phyloP scores from a whole-genome alignment of 2,888 invertebrate species.

The Gasteruption jaculator region DNA sequence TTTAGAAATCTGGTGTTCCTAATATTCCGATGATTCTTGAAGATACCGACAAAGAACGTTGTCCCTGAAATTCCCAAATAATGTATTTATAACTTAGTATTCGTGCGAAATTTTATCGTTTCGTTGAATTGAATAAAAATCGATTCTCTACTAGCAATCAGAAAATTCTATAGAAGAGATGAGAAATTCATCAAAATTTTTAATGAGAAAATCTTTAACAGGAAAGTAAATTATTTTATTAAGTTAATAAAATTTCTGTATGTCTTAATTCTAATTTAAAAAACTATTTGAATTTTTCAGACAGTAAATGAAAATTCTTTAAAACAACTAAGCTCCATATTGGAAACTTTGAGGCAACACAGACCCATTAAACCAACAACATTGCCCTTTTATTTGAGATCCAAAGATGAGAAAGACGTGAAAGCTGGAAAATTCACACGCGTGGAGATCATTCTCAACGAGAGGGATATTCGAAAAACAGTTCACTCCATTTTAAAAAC shows the following conservation, averaged over 20 bases:
- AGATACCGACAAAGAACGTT: too few species aligned
- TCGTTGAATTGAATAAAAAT: too few species aligned
- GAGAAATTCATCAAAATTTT: too few species aligned
- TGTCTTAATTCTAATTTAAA: not conserved
- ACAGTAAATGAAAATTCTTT: slow-evolving; percentile 85
- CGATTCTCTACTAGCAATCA: too few species aligned
- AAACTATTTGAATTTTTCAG: slow-evolving; percentile 52
- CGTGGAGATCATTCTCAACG: slow-evolving; percentile 69
- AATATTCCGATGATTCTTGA: too few species aligned
- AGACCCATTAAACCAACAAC: slow-evolving; percentile 60
- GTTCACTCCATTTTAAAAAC: slow-evolving; percentile 73
- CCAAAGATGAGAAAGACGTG: slow-evolving; percentile 58
- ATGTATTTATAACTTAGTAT: too few species aligned
- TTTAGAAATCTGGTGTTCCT: too few species aligned
- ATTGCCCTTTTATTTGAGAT: slow-evolving; percentile 76
- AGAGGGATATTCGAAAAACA: slow-evolving; percentile 66
- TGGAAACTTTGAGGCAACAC: slow-evolving; percentile 72
- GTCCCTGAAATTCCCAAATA: too few species aligned
- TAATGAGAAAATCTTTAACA: too few species aligned
- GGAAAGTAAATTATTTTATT: too few species aligned
- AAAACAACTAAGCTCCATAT: slow-evolving; percentile 79
- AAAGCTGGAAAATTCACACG: slow-evolving; percentile 65
- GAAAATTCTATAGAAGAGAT: too few species aligned
- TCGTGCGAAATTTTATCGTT: too few species aligned
- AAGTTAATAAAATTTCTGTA: slow-evolving; percentile 1